Evolutionary conservation across 2,113 vertebrate genomes (phyloP).

Genomic region (Nanorana parkeri): DNA sequence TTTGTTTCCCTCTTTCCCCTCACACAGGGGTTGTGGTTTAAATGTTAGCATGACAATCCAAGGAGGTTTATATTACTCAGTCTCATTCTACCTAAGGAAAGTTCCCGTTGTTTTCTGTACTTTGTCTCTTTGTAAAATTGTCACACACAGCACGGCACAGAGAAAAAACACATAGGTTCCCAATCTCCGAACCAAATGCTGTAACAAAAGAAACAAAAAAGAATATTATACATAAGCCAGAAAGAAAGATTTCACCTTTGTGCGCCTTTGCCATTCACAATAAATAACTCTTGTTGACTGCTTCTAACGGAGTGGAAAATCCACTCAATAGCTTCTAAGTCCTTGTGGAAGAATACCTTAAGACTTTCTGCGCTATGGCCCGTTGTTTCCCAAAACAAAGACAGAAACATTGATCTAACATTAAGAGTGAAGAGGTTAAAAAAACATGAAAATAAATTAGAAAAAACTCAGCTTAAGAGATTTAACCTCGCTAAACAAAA

Average conservation of each 20-base stretch:
- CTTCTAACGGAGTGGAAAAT: neutral
- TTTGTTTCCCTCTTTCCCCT: neutral
- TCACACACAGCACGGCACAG: neutral
- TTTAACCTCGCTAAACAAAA: slow-evolving; percentile 9
- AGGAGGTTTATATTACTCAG: neutral
- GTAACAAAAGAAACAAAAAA: slow-evolving; percentile 15
- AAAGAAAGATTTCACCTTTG: slow-evolving; percentile 28
- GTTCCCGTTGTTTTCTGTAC: neutral
- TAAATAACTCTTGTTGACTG: slow-evolving; percentile 46
- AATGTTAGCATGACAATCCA: neutral
- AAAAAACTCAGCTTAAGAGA: neutral
- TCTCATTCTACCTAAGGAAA: neutral
- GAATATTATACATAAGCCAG: neutral
- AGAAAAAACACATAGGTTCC: neutral
- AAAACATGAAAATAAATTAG: neutral
- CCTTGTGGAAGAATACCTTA: slow-evolving; percentile 48
- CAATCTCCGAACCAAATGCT: slow-evolving; percentile 2
- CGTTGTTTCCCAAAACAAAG: slow-evolving; percentile 31
- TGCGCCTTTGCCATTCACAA: slow-evolving; percentile 26
- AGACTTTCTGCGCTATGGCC: neutral
- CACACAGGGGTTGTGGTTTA: neutral
- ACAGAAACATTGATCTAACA: slow-evolving; percentile 28
- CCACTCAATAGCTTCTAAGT: slow-evolving; percentile 16
- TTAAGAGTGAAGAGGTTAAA: slow-evolving; percentile 28
- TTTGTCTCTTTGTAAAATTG: neutral